Evolutionary conservation across 23 tunicate species (phyloP).

Genomic region (Halocynthia roretzi): DNA sequence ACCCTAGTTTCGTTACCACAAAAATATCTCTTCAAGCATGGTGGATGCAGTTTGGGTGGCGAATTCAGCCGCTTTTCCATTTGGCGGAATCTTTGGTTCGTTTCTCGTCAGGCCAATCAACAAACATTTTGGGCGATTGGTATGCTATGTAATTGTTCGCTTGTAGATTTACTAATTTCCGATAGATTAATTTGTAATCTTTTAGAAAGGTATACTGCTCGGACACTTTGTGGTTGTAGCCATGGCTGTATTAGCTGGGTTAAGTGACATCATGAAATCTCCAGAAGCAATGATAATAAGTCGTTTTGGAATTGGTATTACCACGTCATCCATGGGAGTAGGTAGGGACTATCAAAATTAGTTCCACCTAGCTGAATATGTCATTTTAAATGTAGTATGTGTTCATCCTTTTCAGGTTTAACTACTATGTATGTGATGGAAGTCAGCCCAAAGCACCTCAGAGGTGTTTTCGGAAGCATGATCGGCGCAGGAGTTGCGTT

Average conservation of each 20-base stretch:
- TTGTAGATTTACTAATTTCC: too few relatives aligned
- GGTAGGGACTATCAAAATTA: constrained; percentile 1
- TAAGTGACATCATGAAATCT: constrained; percentile 20
- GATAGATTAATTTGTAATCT: too few relatives aligned
- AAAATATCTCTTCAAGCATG: too few relatives aligned
- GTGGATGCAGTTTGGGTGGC: constrained; percentile 22
- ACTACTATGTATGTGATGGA: constrained; percentile 36
- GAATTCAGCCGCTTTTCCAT: constrained; percentile 15
- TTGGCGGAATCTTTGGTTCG: constrained; percentile 23
- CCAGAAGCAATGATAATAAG: constrained; percentile 28
- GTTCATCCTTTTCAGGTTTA: constrained; percentile 14
- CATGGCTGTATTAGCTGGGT: constrained; percentile 11
- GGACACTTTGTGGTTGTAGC: constrained; percentile 10
- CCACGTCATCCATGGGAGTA: constrained; percentile 15
- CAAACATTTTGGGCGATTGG: constrained; percentile 13
- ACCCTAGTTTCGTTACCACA: too few relatives aligned
- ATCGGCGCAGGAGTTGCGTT: constrained; percentile 17
- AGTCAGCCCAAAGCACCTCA: constrained; percentile 22
- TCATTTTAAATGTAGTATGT: too few relatives aligned
- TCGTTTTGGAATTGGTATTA: constrained; percentile 23
- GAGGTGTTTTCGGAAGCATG: constrained; percentile 41
- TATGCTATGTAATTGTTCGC: too few relatives aligned
- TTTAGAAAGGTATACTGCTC: constrained; percentile 11
- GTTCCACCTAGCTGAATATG: too few relatives aligned
- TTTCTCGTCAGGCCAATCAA: background rate